Percentiles rank a stretch among this genome's conserved stretches.
Evolutionary conservation across 2,888 invertebrate species (phyloP).

Genomic region (Zonitis immaculata): DNA sequence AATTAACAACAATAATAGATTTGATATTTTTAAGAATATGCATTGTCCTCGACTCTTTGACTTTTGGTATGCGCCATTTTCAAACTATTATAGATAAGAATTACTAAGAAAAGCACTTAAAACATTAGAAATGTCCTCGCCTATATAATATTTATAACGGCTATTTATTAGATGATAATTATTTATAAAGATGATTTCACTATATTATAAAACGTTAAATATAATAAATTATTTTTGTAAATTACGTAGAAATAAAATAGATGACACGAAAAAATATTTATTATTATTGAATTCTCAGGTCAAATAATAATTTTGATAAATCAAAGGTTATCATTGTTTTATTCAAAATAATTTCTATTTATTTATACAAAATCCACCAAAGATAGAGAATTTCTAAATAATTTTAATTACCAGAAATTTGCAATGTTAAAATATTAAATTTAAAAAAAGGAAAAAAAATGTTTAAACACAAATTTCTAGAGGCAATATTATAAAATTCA

Average conservation of each 20-base stretch:
- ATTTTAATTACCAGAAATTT: too few species aligned
- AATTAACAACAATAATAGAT: too few species aligned
- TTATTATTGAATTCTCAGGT: background rate
- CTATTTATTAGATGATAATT: conserved; percentile 18
- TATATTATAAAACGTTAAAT: conserved; percentile 2
- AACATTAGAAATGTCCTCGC: conserved; percentile 14
- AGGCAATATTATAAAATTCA: too few species aligned
- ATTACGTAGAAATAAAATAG: background rate
- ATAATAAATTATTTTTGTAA: background rate
- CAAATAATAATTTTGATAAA: background rate
- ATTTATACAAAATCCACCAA: too few species aligned
- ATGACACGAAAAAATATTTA: background rate
- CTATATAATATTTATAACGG: conserved; percentile 13
- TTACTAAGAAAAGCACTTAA: conserved; percentile 18
- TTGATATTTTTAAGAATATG: too few species aligned
- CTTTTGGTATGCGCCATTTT: background rate
- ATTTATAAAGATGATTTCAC: conserved; percentile 21
- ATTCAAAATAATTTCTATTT: background rate
- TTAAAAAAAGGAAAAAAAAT: too few species aligned
- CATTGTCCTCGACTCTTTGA: background rate
- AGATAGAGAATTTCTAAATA: too few species aligned
- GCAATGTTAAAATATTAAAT: too few species aligned
- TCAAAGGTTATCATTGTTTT: background rate
- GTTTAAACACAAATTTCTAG: too few species aligned
- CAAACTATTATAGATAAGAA: conserved; percentile 9